A percentile compares a stretch with the other conserved stretches of the same genome.
These are phyloP conservation scores for Apostichopus leukothele DNA, from an alignment of 53 echinoderm and acorn worm species.

Conservation along the genomic window DNA sequence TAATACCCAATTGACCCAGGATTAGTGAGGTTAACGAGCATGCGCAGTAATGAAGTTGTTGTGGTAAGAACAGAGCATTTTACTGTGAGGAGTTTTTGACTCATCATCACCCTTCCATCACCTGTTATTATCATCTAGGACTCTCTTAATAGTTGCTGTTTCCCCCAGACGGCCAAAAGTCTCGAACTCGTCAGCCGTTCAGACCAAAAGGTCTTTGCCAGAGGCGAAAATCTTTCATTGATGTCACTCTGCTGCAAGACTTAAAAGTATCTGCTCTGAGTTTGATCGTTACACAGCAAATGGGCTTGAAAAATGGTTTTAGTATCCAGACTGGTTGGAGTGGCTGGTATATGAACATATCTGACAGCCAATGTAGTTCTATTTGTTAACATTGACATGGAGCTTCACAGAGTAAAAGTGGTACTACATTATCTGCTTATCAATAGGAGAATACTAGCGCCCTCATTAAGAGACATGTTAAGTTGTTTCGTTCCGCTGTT, in stretches of 20 bases:
- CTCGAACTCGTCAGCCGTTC: constrained; percentile 42
- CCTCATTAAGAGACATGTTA: too few species aligned
- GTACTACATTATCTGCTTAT: too few species aligned
- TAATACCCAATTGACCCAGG: constrained; percentile 12
- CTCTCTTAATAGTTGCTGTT: constrained; percentile 47
- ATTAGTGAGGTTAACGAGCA: constrained; percentile 17
- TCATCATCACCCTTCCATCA: constrained; percentile 25
- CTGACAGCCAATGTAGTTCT: too few species aligned
- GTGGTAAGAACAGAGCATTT: constrained; percentile 11
- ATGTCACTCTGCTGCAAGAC: constrained; percentile 30
- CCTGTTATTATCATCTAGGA: constrained; percentile 44
- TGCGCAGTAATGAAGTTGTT: background rate
- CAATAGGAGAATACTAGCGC: too few species aligned
- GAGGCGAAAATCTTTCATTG: constrained; percentile 44
- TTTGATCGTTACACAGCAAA: background rate
- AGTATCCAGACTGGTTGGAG: constrained; percentile 9
- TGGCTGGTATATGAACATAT: background rate
- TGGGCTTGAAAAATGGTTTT: constrained; percentile 4
- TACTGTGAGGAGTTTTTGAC: constrained; percentile 31
- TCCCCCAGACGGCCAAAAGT: constrained; percentile 45
- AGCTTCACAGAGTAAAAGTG: too few species aligned
- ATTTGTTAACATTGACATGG: too few species aligned
- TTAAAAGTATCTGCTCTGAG: constrained; percentile 3
- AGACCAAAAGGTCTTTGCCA: constrained; percentile 48
- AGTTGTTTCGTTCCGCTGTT: too few species aligned